These are phyloP conservation scores for Scaptodrosophila latifasciaeformis DNA, from an alignment of 2,888 invertebrate genomes.

Conservation along the genomic window DNA sequence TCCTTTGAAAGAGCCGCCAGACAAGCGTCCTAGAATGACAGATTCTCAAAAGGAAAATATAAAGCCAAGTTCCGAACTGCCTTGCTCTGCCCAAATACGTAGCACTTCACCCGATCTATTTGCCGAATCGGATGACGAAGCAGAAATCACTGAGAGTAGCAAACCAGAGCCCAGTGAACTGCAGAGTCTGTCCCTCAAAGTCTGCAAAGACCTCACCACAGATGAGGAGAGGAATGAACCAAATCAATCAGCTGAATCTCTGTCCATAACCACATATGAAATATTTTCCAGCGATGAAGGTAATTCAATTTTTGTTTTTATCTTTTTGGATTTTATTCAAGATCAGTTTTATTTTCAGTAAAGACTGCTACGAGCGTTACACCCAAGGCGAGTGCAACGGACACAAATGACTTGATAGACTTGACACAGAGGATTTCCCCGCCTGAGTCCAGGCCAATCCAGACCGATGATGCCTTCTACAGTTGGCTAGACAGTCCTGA, in stretches of 20 bases:
- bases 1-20: slow-evolving; percentile 40
- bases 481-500: too few species aligned
- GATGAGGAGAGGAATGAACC: background rate
- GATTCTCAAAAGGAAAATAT: slow-evolving; percentile 5
- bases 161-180: slow-evolving; percentile 11
- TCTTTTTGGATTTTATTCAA: background rate
- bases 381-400: background rate
- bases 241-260: too few species aligned
- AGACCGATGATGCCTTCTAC: too few species aligned
- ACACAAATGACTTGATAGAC: slow-evolving; percentile 34
- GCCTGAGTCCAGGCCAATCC: slow-evolving; percentile 15
- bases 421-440: slow-evolving; percentile 38
- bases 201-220: slow-evolving; percentile 29
- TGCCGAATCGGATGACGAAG: slow-evolving; percentile 69
- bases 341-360: slow-evolving; percentile 57
- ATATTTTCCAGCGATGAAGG: slow-evolving; percentile 72
- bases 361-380: slow-evolving; percentile 51
- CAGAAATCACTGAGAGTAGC: background rate
- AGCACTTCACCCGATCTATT: slow-evolving; percentile 72
- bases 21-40: slow-evolving; percentile 34
- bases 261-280: slow-evolving; percentile 62
- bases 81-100: slow-evolving; percentile 25
- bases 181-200: slow-evolving; percentile 28
- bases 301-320: slow-evolving; percentile 15
- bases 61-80: background rate